Conservation (phyloP, 1,140 invertebrate species). For the Pseudobourletiella spinata region DNA sequence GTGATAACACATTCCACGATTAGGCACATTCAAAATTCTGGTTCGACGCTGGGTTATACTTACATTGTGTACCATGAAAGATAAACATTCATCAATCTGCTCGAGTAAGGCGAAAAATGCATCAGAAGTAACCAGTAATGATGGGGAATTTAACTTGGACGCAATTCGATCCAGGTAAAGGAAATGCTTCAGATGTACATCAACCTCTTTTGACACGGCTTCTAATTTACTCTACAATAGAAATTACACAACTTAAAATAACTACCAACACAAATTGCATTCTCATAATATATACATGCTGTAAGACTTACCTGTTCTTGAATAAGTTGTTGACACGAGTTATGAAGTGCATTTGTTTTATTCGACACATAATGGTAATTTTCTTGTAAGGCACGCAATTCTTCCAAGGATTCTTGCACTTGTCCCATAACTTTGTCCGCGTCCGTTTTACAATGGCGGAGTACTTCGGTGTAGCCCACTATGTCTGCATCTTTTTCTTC, state of each 20-base stretch:
- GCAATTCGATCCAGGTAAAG: slow-evolving; percentile 70
- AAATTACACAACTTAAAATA: slow-evolving; percentile 16
- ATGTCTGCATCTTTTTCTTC: slow-evolving; percentile 56
- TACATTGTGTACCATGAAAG: slow-evolving; percentile 74
- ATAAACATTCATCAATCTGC: slow-evolving; percentile 76
- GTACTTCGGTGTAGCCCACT: slow-evolving; percentile 58
- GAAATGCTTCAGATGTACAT: slow-evolving; percentile 71
- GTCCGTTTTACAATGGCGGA: slow-evolving; percentile 57
- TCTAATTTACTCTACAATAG: slow-evolving; percentile 59
- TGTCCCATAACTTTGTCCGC: slow-evolving; percentile 59
- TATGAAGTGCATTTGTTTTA: slow-evolving; percentile 82
- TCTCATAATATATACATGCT: neutral
- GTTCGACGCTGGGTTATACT: no score
- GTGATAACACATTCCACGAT: no score
- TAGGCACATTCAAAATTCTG: no score
- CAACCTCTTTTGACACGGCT: slow-evolving; percentile 65
- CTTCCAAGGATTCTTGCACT: slow-evolving; percentile 60
- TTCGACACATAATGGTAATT: slow-evolving; percentile 76
- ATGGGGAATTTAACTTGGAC: slow-evolving; percentile 66
- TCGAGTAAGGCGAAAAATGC: slow-evolving; percentile 69
- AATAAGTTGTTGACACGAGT: slow-evolving; percentile 78
- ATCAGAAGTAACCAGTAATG: slow-evolving; percentile 70
- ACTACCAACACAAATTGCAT: neutral
- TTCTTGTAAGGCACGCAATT: slow-evolving; percentile 58
- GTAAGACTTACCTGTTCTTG: slow-evolving; percentile 64